Percentiles rank a stretch among this genome's conserved stretches.
Evolutionary conservation across 2,888 invertebrate genomes (phyloP).

Genomic region (Theretra japonica): DNA sequence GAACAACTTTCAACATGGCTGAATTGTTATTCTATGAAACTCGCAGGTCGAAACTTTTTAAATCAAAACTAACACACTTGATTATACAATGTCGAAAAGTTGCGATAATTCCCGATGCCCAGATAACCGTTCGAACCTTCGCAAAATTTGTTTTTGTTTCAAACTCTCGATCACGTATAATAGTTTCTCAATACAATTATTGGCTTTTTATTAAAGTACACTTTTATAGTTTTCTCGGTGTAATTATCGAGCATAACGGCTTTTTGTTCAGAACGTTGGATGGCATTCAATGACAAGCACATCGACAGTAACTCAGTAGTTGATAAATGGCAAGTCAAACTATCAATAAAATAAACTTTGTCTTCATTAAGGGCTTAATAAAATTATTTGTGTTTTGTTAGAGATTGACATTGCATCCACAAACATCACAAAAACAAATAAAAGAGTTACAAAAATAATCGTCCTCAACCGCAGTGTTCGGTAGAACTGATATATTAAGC

Average conservation of each 20-base stretch:
- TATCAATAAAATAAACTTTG: background rate
- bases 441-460: background rate
- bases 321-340: background rate
- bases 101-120: constrained; percentile 29
- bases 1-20: background rate
- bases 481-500: background rate
- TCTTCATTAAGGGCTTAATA: background rate
- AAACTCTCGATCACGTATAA: constrained; percentile 27
- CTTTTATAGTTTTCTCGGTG: constrained; percentile 8
- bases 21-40: constrained; percentile 16
- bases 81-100: constrained; percentile 30
- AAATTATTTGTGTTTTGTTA: background rate
- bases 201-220: constrained; percentile 19
- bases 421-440: background rate
- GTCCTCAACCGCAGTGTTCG: background rate
- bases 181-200: constrained; percentile 27
- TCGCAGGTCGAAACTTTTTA: constrained; percentile 18
- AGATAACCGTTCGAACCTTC: constrained; percentile 30
- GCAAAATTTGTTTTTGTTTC: constrained; percentile 33
- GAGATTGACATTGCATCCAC: background rate
- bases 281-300: background rate
- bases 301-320: background rate
- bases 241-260: constrained; percentile 3
- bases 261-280: background rate
- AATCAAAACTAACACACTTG: constrained; percentile 33